phyloP scores from a whole-genome alignment of 2,797 vertebrate genomes.

The Arrhamphus sclerolepis region DNA sequence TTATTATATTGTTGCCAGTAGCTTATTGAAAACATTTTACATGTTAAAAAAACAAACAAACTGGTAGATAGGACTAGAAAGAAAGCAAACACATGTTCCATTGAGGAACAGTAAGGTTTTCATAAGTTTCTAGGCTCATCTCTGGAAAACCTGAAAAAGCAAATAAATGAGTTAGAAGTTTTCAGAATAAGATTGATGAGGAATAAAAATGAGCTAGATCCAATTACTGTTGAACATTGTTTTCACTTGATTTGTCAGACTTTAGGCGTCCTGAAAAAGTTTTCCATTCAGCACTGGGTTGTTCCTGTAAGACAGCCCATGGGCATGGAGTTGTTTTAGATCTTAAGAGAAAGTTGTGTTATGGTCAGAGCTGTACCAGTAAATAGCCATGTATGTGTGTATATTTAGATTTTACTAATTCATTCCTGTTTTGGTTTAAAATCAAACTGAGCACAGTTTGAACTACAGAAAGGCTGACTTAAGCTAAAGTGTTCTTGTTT shows the following conservation, averaged over 20 bases:
- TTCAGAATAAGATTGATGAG: background rate
- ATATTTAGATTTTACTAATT: slow-evolving; percentile 54
- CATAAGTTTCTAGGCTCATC: too few relatives aligned
- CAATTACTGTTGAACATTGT: background rate
- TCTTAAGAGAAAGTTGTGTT: background rate
- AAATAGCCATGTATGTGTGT: slow-evolving; percentile 37
- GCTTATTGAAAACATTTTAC: too few relatives aligned
- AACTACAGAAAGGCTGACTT: slow-evolving; percentile 47
- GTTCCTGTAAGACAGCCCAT: background rate
- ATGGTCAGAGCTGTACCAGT: slow-evolving; percentile 35
- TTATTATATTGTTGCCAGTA: too few relatives aligned
- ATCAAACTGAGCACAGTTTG: slow-evolving; percentile 54
- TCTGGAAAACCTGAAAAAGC: too few relatives aligned
- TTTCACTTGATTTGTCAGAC: background rate
- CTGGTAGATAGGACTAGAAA: too few relatives aligned
- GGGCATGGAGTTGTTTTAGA: background rate
- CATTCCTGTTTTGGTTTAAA: slow-evolving; percentile 20
- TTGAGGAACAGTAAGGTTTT: too few relatives aligned
- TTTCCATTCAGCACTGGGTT: background rate
- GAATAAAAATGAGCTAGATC: background rate
- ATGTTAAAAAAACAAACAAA: too few relatives aligned
- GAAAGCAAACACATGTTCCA: too few relatives aligned
- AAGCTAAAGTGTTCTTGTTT: slow-evolving; percentile 59
- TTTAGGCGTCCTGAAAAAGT: slow-evolving; percentile 1
- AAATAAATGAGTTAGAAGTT: background rate